Evolutionary conservation across 35 echinoderm and acorn worm genomes (phyloP), one percentile per base, ranked within the genome.

Genomic region (Heliocidaris tuberculata): DNA sequence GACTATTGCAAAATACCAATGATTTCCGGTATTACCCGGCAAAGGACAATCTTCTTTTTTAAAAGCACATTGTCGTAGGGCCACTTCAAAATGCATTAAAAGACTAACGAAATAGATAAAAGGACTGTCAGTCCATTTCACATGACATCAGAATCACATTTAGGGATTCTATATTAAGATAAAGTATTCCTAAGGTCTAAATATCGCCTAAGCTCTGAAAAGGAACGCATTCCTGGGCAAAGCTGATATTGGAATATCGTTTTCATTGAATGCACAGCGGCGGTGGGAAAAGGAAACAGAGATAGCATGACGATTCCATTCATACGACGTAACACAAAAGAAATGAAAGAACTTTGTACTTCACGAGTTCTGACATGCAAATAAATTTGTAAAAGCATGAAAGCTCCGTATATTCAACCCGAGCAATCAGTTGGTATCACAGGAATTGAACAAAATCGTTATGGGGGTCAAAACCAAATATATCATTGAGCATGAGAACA

Each of bases 331-430:
- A 6, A 78, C 27, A 78, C 65, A 78, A 78, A 56, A 78, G 65
- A 78, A 78, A 27, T 78, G 65, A 78, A 78, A 78, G 65, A 78
- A 78, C 65, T 78, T 78, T 78, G 65, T 78, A 78, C 65, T 78
- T 78, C 65, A 78, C 65, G 27, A 78, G 65, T 78, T 78, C 27
- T 78, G 27, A 78, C 65, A 78, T 78, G 65, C 65, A 78, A 78
- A 78, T 78, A 78, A 78, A 78, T 21, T 78, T 78, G 21, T 27
- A 19, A 7, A 78, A 19, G 65, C 65, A 78, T 78, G 65, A 78
- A 78, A 27, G 65, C 17, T 6, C 27, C 19, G 4, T 78, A 27
- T 21, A 78, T 78, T 78, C 65, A 78, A 27, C 27, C 7, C 65
- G 27, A 78, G 65, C 65, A 7, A 78, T 78, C 65, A 19, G 65